A percentile compares a stretch with the other conserved stretches of the same genome.
Conservation (phyloP, 2,888 invertebrate genomes). For the Andrena praecox region DNA sequence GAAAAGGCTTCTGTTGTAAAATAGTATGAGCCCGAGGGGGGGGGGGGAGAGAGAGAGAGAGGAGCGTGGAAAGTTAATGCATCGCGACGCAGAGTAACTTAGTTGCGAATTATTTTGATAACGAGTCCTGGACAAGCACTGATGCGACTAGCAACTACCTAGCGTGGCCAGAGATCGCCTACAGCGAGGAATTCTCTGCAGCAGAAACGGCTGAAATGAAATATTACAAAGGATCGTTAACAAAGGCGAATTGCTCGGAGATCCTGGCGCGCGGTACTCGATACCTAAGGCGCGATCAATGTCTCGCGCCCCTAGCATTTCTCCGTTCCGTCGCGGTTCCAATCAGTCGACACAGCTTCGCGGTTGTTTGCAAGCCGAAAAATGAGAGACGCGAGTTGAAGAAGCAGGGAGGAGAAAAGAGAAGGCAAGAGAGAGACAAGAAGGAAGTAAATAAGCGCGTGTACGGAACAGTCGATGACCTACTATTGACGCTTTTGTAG, state of each 20-base stretch:
- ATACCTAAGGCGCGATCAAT: not conserved
- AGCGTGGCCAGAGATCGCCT: not conserved
- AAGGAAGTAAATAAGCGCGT: constrained; percentile 60
- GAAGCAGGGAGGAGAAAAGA: not conserved
- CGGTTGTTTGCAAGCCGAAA: not conserved
- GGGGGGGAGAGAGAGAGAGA: not conserved
- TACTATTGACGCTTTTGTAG: constrained; percentile 68
- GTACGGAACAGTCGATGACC: constrained; percentile 63
- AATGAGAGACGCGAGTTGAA: too few relatives aligned
- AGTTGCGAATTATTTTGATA: constrained; percentile 23
- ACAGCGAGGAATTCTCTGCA: too few relatives aligned
- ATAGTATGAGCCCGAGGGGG: not conserved
- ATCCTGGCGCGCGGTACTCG: not conserved
- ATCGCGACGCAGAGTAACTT: not conserved
- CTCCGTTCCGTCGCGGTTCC: constrained; percentile 10
- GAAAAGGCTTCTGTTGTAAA: constrained; percentile 29
- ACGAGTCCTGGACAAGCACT: not conserved
- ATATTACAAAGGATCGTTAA: not conserved
- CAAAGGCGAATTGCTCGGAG: not conserved
- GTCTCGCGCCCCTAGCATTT: not conserved
- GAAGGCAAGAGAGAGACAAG: not conserved
- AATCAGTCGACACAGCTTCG: constrained; percentile 2
- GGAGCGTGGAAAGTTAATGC: constrained; percentile 1
- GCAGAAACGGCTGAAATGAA: too few relatives aligned
- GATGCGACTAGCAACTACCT: not conserved